Percentiles rank a stretch among this genome's conserved stretches.
phyloP scores from a whole-genome alignment of 2,888 invertebrate species.

The Xiphydria camelus region DNA sequence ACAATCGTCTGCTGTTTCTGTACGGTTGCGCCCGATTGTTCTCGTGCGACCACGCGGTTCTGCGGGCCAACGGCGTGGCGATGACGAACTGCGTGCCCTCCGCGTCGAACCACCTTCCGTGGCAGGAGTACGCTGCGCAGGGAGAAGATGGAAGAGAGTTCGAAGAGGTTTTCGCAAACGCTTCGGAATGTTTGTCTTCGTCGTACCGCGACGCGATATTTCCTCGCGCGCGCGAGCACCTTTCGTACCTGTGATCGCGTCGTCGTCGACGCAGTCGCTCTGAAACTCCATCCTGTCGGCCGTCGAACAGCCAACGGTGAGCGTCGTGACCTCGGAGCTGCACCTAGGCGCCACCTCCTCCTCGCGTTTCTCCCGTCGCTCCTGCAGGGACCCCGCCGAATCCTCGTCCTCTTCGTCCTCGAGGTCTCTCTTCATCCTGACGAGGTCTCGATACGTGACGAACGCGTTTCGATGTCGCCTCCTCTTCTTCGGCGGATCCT shows the following conservation, averaged over 20 bases:
- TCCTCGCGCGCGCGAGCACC: too few species aligned
- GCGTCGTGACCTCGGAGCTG: conserved; percentile 65
- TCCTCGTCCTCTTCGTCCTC: conserved; percentile 16
- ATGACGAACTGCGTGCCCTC: conserved; percentile 87
- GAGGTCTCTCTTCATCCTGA: conserved; percentile 37
- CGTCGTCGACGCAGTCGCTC: conserved; percentile 71
- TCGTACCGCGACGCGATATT: too few species aligned
- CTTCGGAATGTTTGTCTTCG: too few species aligned
- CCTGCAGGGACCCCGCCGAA: too few species aligned
- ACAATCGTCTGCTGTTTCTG: conserved; percentile 65
- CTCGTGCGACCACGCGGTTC: conserved; percentile 16
- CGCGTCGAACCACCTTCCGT: conserved; percentile 78
- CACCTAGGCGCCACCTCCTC: conserved; percentile 44
- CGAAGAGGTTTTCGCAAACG: too few species aligned
- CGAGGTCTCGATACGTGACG: conserved; percentile 36
- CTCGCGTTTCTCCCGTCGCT: conserved; percentile 30
- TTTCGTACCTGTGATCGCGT: conserved; percentile 72
- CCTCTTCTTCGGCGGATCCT: conserved; percentile 34
- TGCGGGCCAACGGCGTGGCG: conserved; percentile 72
- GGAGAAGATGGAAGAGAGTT: conserved; percentile 13
- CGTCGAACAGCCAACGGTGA: conserved; percentile 76
- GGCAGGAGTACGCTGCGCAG: conserved; percentile 80
- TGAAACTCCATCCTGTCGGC: conserved; percentile 80
- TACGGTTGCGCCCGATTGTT: conserved; percentile 57
- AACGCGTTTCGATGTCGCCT: conserved; percentile 10